phyloP scores from a whole-genome alignment of 2,113 vertebrate species.

The Xiphorhynchus elegans region DNA sequence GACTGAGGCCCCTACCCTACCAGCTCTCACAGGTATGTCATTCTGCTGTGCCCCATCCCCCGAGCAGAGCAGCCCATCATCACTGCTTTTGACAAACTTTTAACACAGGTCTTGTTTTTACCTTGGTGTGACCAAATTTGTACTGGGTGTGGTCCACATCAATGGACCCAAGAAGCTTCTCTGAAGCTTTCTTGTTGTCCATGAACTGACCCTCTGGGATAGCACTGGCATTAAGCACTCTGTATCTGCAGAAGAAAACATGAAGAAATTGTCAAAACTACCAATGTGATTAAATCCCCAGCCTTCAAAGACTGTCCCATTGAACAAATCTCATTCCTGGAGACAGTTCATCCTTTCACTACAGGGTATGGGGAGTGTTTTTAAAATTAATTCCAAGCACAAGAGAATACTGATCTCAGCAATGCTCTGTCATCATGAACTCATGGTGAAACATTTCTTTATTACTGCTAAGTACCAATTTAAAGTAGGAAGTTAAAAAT shows the following conservation, averaged over 20 bases:
- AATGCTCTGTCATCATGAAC: not conserved
- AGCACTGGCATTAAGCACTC: slow-evolving; percentile 78
- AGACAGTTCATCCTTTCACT: not conserved
- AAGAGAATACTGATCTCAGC: not conserved
- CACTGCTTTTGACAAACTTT: not conserved
- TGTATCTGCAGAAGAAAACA: slow-evolving; percentile 69
- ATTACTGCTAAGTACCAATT: not conserved
- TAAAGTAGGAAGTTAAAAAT: not conserved
- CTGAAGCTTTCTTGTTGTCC: slow-evolving; percentile 81
- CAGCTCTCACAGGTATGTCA: not conserved
- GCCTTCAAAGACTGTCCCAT: not conserved
- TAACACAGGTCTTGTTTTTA: slow-evolving; percentile 11
- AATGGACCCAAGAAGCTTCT: slow-evolving; percentile 87
- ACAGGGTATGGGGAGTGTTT: not conserved
- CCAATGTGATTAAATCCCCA: not conserved
- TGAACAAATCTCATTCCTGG: not conserved
- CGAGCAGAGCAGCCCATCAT: not conserved
- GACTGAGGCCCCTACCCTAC: not conserved
- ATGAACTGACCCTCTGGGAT: slow-evolving; percentile 59
- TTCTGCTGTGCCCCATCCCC: not conserved
- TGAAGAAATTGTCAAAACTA: not conserved
- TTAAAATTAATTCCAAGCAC: not conserved
- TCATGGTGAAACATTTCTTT: not conserved
- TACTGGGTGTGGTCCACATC: slow-evolving; percentile 88
- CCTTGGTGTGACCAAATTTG: slow-evolving; percentile 90